phyloP scores from a whole-genome alignment of 2,113 vertebrate genomes.

The Myanophis thanlyinensis region DNA sequence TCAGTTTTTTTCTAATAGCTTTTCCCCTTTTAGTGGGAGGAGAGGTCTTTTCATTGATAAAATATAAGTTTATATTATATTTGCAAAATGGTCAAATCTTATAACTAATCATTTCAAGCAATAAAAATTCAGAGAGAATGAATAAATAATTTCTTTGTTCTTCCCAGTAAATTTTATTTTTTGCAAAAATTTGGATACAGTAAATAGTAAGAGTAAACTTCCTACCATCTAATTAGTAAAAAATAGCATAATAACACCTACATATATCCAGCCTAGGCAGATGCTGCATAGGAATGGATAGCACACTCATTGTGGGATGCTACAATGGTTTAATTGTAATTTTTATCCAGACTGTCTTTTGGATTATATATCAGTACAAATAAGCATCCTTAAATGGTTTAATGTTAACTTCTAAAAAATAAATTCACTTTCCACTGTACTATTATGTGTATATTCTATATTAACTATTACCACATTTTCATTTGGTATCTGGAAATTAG shows the following conservation, averaged over 20 bases:
- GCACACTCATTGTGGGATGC: neutral
- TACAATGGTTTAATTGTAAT: neutral
- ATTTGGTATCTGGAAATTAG: neutral
- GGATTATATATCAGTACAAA: neutral
- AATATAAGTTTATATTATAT: neutral
- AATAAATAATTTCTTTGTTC: neutral
- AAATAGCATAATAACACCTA: neutral
- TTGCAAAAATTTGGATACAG: neutral
- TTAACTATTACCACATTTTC: neutral
- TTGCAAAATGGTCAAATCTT: neutral
- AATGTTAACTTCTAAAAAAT: neutral
- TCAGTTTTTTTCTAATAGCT: neutral
- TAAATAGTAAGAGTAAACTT: neutral
- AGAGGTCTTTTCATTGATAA: neutral
- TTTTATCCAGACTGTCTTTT: neutral
- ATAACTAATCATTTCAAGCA: neutral
- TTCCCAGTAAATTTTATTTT: neutral
- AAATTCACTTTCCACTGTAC: neutral
- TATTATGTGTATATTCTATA: neutral
- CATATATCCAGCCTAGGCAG: neutral
- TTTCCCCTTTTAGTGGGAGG: neutral
- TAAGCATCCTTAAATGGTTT: neutral
- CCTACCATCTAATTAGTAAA: neutral
- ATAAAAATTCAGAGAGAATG: neutral
- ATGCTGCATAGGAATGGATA: neutral